Conservation (phyloP, 2,113 vertebrate species). For the Dipodomys spectabilis region DNA sequence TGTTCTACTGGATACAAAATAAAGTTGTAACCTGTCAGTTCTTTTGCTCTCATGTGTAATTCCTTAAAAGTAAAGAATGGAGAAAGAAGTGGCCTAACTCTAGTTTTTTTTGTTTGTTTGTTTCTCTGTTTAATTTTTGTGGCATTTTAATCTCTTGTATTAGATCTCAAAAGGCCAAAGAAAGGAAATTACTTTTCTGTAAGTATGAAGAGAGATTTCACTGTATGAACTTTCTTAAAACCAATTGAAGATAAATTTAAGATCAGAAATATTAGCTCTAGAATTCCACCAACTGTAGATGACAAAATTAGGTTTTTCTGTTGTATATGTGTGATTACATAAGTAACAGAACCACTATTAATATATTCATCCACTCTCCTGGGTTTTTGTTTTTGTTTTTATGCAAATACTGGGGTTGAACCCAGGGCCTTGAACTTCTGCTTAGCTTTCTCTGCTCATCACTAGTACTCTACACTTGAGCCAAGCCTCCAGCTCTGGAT, state of each 20-base stretch:
- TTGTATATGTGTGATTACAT: background rate
- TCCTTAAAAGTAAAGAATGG: background rate
- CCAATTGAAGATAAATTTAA: constrained; percentile 1
- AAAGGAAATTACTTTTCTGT: background rate
- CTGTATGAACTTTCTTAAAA: constrained; percentile 3
- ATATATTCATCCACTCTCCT: background rate
- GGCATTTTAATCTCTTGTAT: constrained; percentile 23
- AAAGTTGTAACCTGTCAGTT: background rate
- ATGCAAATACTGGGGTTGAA: too few relatives aligned
- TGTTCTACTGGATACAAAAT: constrained; percentile 19
- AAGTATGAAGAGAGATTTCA: background rate
- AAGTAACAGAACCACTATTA: background rate
- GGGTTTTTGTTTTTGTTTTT: too few relatives aligned
- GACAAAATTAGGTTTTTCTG: background rate
- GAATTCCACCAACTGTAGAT: background rate
- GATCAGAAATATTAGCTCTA: background rate
- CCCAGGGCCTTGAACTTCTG: too few relatives aligned
- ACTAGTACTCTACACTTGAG: too few relatives aligned
- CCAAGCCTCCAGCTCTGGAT: too few relatives aligned
- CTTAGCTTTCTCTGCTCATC: too few relatives aligned
- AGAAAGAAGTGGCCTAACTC: background rate
- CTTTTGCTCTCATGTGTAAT: background rate
- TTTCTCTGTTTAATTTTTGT: background rate
- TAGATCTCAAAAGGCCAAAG: background rate
- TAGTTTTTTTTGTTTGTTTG: background rate